Percentiles rank a stretch among this genome's conserved stretches.
phyloP scores from a whole-genome alignment of 2,888 invertebrate species.

The Sphaerophoria taeniata region DNA sequence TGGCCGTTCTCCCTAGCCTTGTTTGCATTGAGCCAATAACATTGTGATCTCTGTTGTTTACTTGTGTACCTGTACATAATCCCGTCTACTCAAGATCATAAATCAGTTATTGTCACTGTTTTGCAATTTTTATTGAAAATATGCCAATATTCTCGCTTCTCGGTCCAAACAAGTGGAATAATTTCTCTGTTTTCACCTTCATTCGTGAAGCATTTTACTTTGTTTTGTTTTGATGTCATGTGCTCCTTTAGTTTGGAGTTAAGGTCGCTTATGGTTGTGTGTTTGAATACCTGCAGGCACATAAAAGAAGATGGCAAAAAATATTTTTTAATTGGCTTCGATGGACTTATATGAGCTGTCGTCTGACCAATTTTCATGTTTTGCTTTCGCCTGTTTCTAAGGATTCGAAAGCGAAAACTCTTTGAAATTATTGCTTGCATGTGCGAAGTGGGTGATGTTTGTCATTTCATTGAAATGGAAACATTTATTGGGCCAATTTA shows the following conservation, averaged over 20 bases:
- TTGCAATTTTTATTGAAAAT: slow-evolving; percentile 18
- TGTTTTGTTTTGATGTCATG: slow-evolving; percentile 1
- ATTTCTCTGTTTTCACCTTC: slow-evolving; percentile 25
- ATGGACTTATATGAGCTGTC: slow-evolving; percentile 10
- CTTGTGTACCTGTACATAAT: neutral
- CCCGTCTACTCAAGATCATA: neutral
- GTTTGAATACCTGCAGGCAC: neutral
- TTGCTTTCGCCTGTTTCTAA: neutral
- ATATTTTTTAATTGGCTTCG: neutral
- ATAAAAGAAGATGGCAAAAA: neutral
- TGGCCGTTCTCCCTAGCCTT: neutral
- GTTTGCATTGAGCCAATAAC: slow-evolving; percentile 1
- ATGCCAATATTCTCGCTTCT: neutral
- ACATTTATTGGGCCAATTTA: neutral
- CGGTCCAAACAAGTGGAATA: slow-evolving; percentile 4
- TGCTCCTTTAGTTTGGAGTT: slow-evolving; percentile 8
- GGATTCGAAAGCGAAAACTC: neutral
- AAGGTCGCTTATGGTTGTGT: slow-evolving; percentile 11
- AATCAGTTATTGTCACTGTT: neutral
- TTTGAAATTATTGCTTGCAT: neutral
- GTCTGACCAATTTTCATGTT: slow-evolving; percentile 3
- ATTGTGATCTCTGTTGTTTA: neutral
- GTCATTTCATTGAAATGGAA: neutral
- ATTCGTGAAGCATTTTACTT: neutral
- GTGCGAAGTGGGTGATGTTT: neutral